phyloP scores from a whole-genome alignment of 2,888 invertebrate genomes.

The Galeopsomyia nigrocyanea region DNA sequence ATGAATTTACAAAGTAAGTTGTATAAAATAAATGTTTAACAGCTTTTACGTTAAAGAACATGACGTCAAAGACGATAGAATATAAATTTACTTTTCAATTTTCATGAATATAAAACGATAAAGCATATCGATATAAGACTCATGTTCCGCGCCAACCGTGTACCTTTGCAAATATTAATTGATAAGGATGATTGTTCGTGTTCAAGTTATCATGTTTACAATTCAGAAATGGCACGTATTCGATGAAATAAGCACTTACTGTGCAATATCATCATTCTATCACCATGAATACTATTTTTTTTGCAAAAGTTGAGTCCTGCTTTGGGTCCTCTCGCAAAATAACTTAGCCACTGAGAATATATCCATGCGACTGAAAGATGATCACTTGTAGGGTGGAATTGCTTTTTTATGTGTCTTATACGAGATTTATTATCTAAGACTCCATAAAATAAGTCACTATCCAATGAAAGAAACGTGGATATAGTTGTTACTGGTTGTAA shows the following conservation, averaged over 20 bases:
- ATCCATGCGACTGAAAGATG: conserved; percentile 74
- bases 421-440: conserved; percentile 69
- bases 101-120: too few species aligned
- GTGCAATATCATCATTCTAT: conserved; percentile 71
- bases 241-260: conserved; percentile 64
- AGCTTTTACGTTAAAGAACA: too few species aligned
- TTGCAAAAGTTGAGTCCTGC: conserved; percentile 69
- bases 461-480: conserved; percentile 69
- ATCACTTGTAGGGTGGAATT: conserved; percentile 74
- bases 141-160: conserved; percentile 39
- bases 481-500: conserved; percentile 71
- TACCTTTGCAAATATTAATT: conserved; percentile 41
- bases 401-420: conserved; percentile 71
- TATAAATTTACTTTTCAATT: too few species aligned
- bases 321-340: conserved; percentile 54
- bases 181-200: neutral
- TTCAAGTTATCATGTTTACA: neutral
- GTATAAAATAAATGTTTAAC: too few species aligned
- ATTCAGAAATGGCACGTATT: neutral
- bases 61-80: too few species aligned
- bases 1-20: too few species aligned
- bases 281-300: conserved; percentile 68
- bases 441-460: conserved; percentile 72
- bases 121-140: conserved; percentile 16
- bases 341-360: conserved; percentile 71